These are phyloP conservation scores for Volucella zonaria DNA, from an alignment of 2,888 invertebrate species.

Conservation along the genomic window DNA sequence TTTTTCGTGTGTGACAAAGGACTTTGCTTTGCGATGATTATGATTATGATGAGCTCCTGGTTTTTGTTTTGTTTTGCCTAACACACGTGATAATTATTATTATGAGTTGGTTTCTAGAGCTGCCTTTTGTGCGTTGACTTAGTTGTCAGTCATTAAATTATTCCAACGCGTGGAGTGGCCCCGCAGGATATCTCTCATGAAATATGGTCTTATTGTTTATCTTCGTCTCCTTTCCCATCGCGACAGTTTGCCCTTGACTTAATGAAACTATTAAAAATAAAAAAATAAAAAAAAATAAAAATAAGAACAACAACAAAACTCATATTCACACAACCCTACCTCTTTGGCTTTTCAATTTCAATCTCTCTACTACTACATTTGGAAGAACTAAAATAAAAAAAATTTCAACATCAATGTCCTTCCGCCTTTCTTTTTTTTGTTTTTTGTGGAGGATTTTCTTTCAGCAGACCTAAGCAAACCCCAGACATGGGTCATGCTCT, in stretches of 20 bases:
- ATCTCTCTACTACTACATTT: neutral
- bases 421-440: neutral
- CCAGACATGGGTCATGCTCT: conserved; percentile 29
- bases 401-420: conserved; percentile 9
- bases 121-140: conserved; percentile 44
- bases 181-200: conserved; percentile 15
- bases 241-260: conserved; percentile 34
- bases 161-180: conserved; percentile 32
- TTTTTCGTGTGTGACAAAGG: conserved; percentile 65
- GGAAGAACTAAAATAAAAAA: conserved; percentile 16
- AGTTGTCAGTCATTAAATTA: conserved; percentile 55
- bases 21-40: conserved; percentile 24
- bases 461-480: conserved; percentile 22
- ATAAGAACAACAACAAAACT: neutral
- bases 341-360: conserved; percentile 12
- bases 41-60: conserved; percentile 52
- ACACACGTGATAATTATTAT: conserved; percentile 58
- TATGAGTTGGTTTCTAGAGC: conserved; percentile 2
- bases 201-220: neutral
- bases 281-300: neutral
- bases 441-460: conserved; percentile 31
- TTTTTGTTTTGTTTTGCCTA: neutral
- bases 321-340: neutral
- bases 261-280: neutral
- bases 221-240: neutral